Conservation (phyloP, 2,888 invertebrate genomes). For the Pollenia angustigena region DNA sequence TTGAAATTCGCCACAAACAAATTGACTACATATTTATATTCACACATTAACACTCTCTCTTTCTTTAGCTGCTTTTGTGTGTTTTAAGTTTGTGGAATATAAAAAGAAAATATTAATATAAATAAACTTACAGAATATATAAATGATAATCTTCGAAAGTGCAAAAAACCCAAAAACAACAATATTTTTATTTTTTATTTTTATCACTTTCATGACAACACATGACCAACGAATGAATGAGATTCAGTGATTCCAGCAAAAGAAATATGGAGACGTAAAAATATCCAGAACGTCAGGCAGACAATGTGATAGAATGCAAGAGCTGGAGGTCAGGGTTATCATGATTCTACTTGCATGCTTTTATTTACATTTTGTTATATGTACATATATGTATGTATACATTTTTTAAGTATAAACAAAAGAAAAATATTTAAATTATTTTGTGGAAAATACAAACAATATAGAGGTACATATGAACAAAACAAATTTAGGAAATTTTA, state of each 20-base stretch:
- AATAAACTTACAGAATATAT: background rate
- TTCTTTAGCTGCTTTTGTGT: background rate
- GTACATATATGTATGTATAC: background rate
- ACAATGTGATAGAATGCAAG: conserved; percentile 13
- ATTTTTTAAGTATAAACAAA: conserved; percentile 3
- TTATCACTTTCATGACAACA: conserved; percentile 62
- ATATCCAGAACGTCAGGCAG: conserved; percentile 18
- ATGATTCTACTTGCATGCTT: background rate
- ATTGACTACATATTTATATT: background rate
- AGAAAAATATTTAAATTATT: conserved; percentile 35
- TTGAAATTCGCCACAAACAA: background rate
- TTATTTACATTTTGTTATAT: background rate
- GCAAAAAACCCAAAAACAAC: conserved; percentile 50
- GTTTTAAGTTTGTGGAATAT: background rate
- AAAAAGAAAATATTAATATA: background rate
- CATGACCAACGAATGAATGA: conserved; percentile 26
- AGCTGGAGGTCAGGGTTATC: conserved; percentile 71
- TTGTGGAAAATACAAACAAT: conserved; percentile 8
- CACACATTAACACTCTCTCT: too few species aligned
- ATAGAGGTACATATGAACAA: too few species aligned
- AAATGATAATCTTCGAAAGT: conserved; percentile 30
- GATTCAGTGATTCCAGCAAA: background rate
- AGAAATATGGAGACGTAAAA: background rate
- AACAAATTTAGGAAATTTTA: conserved; percentile 21
- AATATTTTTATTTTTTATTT: conserved; percentile 36